A percentile compares a stretch with the other conserved stretches of the same genome.
phyloP scores from a whole-genome alignment of 1,140 invertebrate genomes.

The Dreissena polymorpha region DNA sequence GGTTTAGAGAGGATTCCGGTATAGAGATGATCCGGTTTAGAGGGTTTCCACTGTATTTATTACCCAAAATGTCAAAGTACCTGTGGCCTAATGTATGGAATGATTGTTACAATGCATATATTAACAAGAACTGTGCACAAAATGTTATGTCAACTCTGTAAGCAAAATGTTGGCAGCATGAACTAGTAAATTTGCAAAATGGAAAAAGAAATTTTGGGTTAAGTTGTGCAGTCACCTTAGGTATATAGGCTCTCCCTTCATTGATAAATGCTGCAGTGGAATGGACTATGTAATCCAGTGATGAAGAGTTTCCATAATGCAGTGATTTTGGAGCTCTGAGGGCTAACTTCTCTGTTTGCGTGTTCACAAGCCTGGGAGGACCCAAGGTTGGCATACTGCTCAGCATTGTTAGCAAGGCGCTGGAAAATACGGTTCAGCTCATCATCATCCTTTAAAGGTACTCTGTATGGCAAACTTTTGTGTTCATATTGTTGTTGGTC shows the following conservation, averaged over 20 bases:
- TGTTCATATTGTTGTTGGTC: constrained; percentile 32
- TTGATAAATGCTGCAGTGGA: constrained; percentile 34
- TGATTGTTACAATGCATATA: no score
- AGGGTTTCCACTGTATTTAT: no score
- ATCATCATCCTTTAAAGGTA: constrained; percentile 1
- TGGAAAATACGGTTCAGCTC: not conserved
- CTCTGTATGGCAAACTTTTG: constrained; percentile 52
- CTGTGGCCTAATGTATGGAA: no score
- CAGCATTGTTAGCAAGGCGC: constrained; percentile 18
- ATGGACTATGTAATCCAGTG: constrained; percentile 13
- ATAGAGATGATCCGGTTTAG: no score
- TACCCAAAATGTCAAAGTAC: no score
- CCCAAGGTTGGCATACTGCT: constrained; percentile 20
- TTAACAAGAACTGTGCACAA: no score
- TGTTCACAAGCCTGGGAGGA: constrained; percentile 39
- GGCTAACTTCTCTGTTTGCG: constrained; percentile 17
- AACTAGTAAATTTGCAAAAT: no score
- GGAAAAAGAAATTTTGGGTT: no score
- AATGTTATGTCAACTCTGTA: no score
- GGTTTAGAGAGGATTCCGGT: no score
- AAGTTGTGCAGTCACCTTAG: no score
- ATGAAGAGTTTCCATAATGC: constrained; percentile 23
- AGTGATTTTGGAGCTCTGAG: constrained; percentile 14
- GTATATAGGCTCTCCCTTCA: not conserved
- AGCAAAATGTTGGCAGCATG: no score